Percentiles rank a stretch among this genome's conserved stretches.
Evolutionary conservation across 2,888 invertebrate genomes (phyloP).

Genomic region (Zhuqinia jingwanae): DNA sequence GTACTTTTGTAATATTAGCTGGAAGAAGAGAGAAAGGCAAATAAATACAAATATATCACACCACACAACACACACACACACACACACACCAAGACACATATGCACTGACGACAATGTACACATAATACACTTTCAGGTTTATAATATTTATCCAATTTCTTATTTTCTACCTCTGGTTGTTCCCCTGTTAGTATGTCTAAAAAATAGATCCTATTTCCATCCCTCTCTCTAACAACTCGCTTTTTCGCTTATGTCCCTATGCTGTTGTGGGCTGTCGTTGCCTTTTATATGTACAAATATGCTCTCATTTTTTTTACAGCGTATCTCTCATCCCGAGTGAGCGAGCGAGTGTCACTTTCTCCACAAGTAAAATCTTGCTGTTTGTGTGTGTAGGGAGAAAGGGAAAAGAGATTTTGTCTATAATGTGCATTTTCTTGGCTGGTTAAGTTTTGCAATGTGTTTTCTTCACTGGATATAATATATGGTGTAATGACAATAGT

Average conservation of each 20-base stretch:
- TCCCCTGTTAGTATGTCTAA: constrained; percentile 33
- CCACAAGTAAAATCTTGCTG: not conserved
- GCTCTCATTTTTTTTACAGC: not conserved
- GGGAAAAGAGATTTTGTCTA: no score
- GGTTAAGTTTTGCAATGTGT: not conserved
- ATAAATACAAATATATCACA: constrained; percentile 1
- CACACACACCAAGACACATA: not conserved
- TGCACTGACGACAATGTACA: not conserved
- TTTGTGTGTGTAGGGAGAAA: not conserved
- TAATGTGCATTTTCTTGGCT: no score
- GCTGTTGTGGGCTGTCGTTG: no score
- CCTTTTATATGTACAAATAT: not conserved
- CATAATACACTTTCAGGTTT: not conserved
- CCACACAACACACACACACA: not conserved
- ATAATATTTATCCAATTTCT: not conserved
- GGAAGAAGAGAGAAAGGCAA: constrained; percentile 15
- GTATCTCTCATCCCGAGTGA: not conserved
- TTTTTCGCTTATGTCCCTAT: not conserved
- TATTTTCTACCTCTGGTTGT: constrained; percentile 49
- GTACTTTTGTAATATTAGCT: constrained; percentile 30
- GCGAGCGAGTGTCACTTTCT: constrained; percentile 19
- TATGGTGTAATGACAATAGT: no score
- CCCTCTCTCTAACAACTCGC: not conserved
- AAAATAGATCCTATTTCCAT: constrained; percentile 3
- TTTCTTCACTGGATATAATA: no score